These are phyloP conservation scores for Arctopsyche grandis DNA, from an alignment of 1,140 invertebrate genomes.

Conservation along the genomic window DNA sequence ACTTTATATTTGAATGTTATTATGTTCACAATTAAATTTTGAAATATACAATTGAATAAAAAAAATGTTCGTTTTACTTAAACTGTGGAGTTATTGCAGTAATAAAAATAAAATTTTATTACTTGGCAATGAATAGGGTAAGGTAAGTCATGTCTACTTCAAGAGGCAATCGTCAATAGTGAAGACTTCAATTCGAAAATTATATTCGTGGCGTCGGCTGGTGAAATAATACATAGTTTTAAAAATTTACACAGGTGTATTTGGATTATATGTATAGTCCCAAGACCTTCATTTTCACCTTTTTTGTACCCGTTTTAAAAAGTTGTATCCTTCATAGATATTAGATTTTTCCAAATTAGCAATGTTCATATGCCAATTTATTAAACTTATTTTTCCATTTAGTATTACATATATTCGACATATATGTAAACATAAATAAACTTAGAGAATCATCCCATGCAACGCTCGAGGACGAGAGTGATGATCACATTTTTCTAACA, in stretches of 20 bases:
- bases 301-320: no score
- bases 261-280: no score
- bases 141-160: background rate
- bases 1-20: background rate
- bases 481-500: no score
- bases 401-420: background rate
- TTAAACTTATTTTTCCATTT: background rate
- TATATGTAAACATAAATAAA: no score
- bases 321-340: no score
- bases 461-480: no score
- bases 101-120: background rate
- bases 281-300: no score
- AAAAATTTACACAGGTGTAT: no score
- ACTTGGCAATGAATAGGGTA: no score
- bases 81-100: background rate
- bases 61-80: background rate
- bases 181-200: background rate
- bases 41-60: slow-evolving; percentile 1
- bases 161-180: background rate
- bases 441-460: no score
- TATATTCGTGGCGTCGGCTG: background rate
- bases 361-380: no score
- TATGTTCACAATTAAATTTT: background rate
- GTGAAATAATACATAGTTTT: background rate
- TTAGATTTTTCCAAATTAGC: no score